These are phyloP conservation scores for Toxotes jaculatrix DNA, from an alignment of 2,113 vertebrate species.

Conservation along the genomic window DNA sequence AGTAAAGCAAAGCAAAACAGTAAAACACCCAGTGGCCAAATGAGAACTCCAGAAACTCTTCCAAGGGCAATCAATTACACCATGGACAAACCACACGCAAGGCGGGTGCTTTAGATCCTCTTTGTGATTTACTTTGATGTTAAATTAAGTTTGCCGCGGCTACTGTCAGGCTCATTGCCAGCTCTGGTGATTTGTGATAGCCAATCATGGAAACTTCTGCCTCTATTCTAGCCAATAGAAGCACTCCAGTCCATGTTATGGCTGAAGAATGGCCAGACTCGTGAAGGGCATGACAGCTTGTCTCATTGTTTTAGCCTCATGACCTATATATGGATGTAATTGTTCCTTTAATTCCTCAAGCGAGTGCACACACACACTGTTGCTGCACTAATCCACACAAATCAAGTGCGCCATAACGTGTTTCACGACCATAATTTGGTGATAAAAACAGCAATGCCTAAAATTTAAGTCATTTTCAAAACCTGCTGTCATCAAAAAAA, in stretches of 20 bases:
- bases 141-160: neutral
- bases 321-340: slow-evolving; percentile 77
- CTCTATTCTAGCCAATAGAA: slow-evolving; percentile 64
- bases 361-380: neutral
- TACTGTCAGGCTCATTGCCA: slow-evolving; percentile 13
- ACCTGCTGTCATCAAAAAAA: no score
- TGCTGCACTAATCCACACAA: neutral
- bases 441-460: neutral
- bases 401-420: neutral
- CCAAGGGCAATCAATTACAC: neutral
- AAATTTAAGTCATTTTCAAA: neutral
- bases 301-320: slow-evolving; percentile 78
- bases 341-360: slow-evolving; percentile 52
- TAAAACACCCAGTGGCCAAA: neutral
- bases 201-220: slow-evolving; percentile 61
- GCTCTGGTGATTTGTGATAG: slow-evolving; percentile 61
- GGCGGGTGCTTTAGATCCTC: neutral
- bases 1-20: neutral
- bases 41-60: neutral
- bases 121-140: slow-evolving; percentile 23
- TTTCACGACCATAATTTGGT: neutral
- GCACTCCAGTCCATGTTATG: slow-evolving; percentile 6
- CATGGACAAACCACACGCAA: neutral
- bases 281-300: slow-evolving; percentile 63
- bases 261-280: slow-evolving; percentile 55